Conservation (phyloP, 2,888 invertebrate genomes). For the Stenoptilia bipunctidactyla region DNA sequence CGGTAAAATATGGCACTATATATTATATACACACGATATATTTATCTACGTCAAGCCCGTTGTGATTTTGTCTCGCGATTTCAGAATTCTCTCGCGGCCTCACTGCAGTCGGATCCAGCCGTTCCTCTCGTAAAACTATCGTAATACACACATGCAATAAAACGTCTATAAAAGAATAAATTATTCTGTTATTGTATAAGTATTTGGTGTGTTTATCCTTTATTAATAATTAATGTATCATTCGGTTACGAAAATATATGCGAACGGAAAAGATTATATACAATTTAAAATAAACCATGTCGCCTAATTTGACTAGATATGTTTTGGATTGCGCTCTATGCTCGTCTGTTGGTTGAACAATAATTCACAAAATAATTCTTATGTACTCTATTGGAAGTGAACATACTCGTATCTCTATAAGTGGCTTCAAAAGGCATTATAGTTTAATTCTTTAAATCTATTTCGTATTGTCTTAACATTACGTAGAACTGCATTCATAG, state of each 20-base stretch:
- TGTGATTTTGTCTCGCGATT: background rate
- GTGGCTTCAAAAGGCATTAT: slow-evolving; percentile 64
- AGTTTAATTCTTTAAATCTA: slow-evolving; percentile 39
- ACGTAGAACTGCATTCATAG: background rate
- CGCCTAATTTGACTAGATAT: slow-evolving; percentile 68
- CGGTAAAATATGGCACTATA: background rate
- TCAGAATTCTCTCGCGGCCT: background rate
- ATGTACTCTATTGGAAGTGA: slow-evolving; percentile 45
- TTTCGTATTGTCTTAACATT: slow-evolving; percentile 62
- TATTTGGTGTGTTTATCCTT: slow-evolving; percentile 25
- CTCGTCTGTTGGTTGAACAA: slow-evolving; percentile 35
- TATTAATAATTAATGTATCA: slow-evolving; percentile 13
- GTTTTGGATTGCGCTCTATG: slow-evolving; percentile 59
- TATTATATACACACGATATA: background rate
- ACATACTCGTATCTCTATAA: slow-evolving; percentile 46
- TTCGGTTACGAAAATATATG: slow-evolving; percentile 51
- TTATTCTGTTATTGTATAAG: slow-evolving; percentile 5
- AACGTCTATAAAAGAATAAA: slow-evolving; percentile 10
- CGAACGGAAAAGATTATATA: slow-evolving; percentile 48
- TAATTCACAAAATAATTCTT: slow-evolving; percentile 49
- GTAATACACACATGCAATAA: slow-evolving; percentile 1
- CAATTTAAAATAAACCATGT: slow-evolving; percentile 45
- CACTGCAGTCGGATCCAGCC: background rate
- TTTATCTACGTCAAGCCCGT: background rate
- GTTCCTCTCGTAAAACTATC: background rate